A percentile compares a stretch with the other conserved stretches of the same genome.
Conservation (phyloP, 2,888 invertebrate species). For the Patella ulyssiponensis region DNA sequence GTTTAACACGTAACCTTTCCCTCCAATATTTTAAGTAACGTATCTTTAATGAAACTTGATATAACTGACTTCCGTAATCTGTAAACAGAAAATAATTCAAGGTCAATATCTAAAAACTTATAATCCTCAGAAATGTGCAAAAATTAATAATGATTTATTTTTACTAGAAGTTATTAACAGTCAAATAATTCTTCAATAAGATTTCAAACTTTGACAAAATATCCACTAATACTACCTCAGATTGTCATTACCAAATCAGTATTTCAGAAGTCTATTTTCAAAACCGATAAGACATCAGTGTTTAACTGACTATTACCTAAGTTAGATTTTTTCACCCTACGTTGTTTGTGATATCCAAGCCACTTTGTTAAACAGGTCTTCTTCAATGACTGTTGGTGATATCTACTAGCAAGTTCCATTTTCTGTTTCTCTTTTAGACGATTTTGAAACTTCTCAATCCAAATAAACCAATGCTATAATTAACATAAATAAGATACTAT, state of each 20-base stretch:
- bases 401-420: conserved; percentile 47
- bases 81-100: conserved; percentile 17
- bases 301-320: conserved; percentile 40
- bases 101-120: no score
- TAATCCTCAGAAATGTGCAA: no score
- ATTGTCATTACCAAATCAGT: no score
- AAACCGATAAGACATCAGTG: no score
- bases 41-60: conserved; percentile 38
- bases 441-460: conserved; percentile 45
- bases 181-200: no score
- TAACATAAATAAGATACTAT: background rate
- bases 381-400: conserved; percentile 43
- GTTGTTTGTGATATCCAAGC: conserved; percentile 42
- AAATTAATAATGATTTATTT: no score
- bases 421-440: conserved; percentile 44
- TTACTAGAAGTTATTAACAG: no score
- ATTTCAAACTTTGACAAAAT: no score
- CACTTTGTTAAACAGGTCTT: conserved; percentile 47
- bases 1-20: conserved; percentile 39
- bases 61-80: conserved; percentile 48
- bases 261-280: no score
- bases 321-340: conserved; percentile 45
- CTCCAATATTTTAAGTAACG: conserved; percentile 51
- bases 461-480: conserved; percentile 58
- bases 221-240: no score